Evolutionary conservation across 1,140 invertebrate genomes (phyloP).

Genomic region (Lasaia peninsularis): DNA sequence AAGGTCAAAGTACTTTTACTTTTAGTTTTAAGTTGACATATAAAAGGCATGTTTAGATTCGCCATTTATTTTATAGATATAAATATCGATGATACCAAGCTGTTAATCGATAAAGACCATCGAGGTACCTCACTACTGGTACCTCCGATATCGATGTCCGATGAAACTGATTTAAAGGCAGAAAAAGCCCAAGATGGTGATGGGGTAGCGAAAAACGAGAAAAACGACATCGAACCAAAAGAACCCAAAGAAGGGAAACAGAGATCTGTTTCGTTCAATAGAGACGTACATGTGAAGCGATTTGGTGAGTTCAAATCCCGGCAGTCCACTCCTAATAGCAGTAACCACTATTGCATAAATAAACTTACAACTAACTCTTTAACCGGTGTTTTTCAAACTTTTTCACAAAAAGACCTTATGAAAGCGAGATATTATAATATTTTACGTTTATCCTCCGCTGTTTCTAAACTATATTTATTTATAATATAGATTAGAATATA

Average conservation of each 20-base stretch:
- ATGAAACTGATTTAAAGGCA: conserved; percentile 61
- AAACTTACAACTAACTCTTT: background rate
- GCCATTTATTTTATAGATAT: conserved; percentile 51
- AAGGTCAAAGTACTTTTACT: too few species aligned
- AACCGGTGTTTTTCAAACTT: background rate
- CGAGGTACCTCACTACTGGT: conserved; percentile 56
- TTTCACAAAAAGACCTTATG: too few species aligned
- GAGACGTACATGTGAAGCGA: conserved; percentile 91
- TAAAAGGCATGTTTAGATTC: background rate
- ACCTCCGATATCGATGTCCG: conserved; percentile 60
- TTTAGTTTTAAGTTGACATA: background rate
- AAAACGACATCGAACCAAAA: conserved; percentile 53
- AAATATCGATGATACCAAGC: conserved; percentile 54
- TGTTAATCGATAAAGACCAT: conserved; percentile 47
- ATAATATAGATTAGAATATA: too few species aligned
- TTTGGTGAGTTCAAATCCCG: conserved; percentile 82
- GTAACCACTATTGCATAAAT: background rate
- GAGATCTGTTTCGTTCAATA: conserved; percentile 88
- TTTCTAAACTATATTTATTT: too few species aligned
- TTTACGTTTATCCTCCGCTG: too few species aligned
- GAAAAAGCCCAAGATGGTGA: conserved; percentile 57
- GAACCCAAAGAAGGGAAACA: conserved; percentile 63
- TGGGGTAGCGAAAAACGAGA: conserved; percentile 47
- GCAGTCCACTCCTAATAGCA: conserved; percentile 24
- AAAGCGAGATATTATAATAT: too few species aligned